These are phyloP conservation scores for Macrosoma leucophasiata DNA, from an alignment of 2,888 invertebrate genomes.

Conservation along the genomic window DNA sequence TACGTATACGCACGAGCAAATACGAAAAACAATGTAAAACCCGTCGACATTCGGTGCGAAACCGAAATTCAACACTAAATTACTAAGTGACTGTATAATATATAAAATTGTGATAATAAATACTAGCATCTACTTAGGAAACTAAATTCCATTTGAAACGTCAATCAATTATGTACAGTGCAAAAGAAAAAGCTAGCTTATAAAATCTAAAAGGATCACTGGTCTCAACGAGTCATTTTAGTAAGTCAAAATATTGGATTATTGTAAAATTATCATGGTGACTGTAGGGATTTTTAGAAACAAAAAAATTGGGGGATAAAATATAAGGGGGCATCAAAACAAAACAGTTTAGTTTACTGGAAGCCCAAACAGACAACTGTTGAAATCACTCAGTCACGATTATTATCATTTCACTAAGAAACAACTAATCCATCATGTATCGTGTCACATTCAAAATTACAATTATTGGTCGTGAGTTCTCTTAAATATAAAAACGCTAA, in stretches of 20 bases:
- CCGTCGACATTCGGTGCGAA: conserved; percentile 12
- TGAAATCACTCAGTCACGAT: conserved; percentile 68
- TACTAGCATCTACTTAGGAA: conserved; percentile 54
- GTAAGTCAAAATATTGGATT: too few species aligned
- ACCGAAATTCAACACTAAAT: conserved; percentile 21
- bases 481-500: conserved; percentile 63
- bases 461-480: conserved; percentile 73
- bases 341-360: conserved; percentile 63
- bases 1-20: too few species aligned
- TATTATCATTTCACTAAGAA: conserved; percentile 69
- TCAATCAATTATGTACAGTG: conserved; percentile 56
- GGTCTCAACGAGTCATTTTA: conserved; percentile 32
- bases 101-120: conserved; percentile 50
- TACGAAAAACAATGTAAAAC: too few species aligned
- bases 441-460: conserved; percentile 64
- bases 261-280: too few species aligned
- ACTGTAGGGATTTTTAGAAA: too few species aligned
- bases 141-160: conserved; percentile 42
- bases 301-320: conserved; percentile 20
- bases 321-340: conserved; percentile 41
- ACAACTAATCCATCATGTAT: conserved; percentile 53
- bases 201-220: conserved; percentile 46
- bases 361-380: conserved; percentile 72
- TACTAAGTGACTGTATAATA: conserved; percentile 35
- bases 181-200: conserved; percentile 42